phyloP scores from a whole-genome alignment of 2,113 vertebrate species.

The Sprattus sprattus region DNA sequence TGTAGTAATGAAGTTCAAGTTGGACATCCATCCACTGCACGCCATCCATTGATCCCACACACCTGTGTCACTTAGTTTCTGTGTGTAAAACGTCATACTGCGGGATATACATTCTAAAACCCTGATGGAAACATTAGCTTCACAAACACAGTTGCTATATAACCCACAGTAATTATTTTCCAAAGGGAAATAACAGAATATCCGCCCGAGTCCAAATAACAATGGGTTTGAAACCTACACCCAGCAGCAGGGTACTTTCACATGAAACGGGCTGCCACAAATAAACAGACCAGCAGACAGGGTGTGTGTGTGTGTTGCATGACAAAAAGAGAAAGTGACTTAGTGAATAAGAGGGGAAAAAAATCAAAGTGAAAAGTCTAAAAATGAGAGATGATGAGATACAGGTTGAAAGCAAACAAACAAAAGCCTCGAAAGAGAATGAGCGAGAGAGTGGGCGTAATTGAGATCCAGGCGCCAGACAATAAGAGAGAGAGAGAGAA shows the following conservation, averaged over 20 bases:
- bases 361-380: constrained; percentile 26
- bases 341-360: not conserved
- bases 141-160: too few relatives aligned
- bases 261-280: too few relatives aligned
- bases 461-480: constrained; percentile 55
- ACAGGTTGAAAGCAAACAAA: constrained; percentile 21
- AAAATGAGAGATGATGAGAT: constrained; percentile 47
- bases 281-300: too few relatives aligned
- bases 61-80: not conserved
- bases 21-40: not conserved
- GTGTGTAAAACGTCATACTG: too few relatives aligned
- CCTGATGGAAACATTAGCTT: too few relatives aligned
- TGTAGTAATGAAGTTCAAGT: not conserved
- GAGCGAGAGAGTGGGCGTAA: constrained; percentile 47
- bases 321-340: not conserved
- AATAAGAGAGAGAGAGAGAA: constrained; percentile 39
- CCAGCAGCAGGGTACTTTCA: too few relatives aligned
- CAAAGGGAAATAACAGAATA: too few relatives aligned
- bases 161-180: too few relatives aligned
- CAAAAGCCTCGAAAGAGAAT: constrained; percentile 50
- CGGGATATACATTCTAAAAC: too few relatives aligned
- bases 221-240: too few relatives aligned
- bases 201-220: too few relatives aligned
- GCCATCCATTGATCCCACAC: constrained; percentile 4
- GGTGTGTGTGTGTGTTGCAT: not conserved